phyloP scores from a whole-genome alignment of 2,797 vertebrate genomes.

The Gallinago solitaria region DNA sequence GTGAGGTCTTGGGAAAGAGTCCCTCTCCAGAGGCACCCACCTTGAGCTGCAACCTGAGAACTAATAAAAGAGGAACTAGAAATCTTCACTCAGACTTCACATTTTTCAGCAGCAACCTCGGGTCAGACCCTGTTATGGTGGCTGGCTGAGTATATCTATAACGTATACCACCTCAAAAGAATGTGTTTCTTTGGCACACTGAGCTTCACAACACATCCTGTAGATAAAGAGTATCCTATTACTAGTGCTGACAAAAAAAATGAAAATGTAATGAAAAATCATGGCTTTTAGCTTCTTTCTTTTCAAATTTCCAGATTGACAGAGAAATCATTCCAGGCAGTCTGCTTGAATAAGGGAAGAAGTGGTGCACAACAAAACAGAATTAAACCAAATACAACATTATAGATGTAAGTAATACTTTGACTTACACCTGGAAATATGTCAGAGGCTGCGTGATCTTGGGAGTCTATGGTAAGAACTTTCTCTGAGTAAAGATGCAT shows the following conservation, averaged over 20 bases:
- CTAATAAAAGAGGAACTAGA: neutral
- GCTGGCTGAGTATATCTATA: neutral
- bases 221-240: neutral
- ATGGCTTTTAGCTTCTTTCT: neutral
- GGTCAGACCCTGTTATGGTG: neutral
- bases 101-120: neutral
- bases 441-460: neutral
- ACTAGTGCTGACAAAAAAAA: neutral
- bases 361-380: neutral
- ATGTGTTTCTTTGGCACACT: neutral
- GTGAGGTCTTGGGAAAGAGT: accelerated
- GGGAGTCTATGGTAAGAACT: neutral
- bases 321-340: neutral
- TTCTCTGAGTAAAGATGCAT: neutral
- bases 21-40: neutral
- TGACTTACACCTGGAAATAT: neutral
- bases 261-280: neutral
- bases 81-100: neutral
- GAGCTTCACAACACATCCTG: neutral
- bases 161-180: neutral
- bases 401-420: neutral
- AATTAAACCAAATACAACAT: neutral
- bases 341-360: neutral
- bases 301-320: neutral
- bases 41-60: neutral